Evolutionary conservation across 2,113 vertebrate genomes (phyloP), one percentile per base, ranked within the genome.

Genomic region (Eurystomus gularis): DNA sequence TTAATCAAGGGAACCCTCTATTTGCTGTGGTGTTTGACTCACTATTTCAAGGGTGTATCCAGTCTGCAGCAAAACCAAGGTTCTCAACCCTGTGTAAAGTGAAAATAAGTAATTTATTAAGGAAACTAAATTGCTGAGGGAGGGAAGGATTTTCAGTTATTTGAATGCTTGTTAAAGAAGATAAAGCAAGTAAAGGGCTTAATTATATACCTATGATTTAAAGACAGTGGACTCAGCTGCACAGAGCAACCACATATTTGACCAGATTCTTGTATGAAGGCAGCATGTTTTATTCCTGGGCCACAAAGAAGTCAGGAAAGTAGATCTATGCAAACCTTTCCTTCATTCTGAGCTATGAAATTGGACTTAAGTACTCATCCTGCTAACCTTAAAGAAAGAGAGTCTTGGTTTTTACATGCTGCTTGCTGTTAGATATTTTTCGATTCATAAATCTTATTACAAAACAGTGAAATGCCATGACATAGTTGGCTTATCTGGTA

Each of bases 21-120:
- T 66, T 42, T 42, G 23, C 64, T 66, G 54, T 40, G 58, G 31
- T 86, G 44, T 69, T 88, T 77, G 58, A 81, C 46, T 86, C 21
- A 58, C 7, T 83, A 70, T 51, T 92, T 86, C n/a, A 69, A 51
- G 52, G 15, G 26, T 69, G 37, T 49, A 37, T 73, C 37, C 24
- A 40, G 80, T 61, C 62, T 77, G 29, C 54, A 93, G 51, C 69
- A 86, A 81, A 68, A 33, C 25, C 29, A 72, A 85, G 35, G 31
- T 91, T 86, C 55, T 83, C 33, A 64, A 40, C 17, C 40, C 21
- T 0, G 2, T 33, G 13, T 66, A 68, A 86, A 78, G 48, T 88
- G 31, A 88, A 95, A 90, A 90, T 88, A 78, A 42, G 44, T 86
- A 33, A 86, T 91, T 75, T 68, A 88, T 73, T 51, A 88, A 73